phyloP scores from a whole-genome alignment of 2,797 vertebrate species.

The Chrysocyon brachyurus region DNA sequence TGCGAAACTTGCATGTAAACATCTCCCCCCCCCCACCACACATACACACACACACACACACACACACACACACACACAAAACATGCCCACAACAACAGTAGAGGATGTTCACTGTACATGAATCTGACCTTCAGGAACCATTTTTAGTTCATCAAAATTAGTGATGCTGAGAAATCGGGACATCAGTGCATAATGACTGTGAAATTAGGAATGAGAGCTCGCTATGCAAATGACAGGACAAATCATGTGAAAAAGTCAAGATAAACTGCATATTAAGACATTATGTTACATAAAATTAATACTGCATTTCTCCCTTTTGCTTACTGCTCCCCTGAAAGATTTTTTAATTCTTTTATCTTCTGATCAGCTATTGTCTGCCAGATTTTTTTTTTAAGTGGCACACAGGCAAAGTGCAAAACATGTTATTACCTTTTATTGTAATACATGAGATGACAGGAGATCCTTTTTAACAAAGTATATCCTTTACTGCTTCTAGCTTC shows the following conservation, averaged over 20 bases:
- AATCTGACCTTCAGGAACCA: constrained; percentile 97
- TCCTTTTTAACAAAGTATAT: constrained; percentile 90
- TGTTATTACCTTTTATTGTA: constrained; percentile 91
- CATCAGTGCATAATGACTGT: constrained; percentile 99
- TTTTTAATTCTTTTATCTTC: constrained; percentile 89
- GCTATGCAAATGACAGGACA: constrained; percentile 97
- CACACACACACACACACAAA: not conserved
- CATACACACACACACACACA: too few species aligned
- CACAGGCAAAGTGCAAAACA: constrained; percentile 90
- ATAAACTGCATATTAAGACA: constrained; percentile 97
- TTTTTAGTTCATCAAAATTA: constrained; percentile 99
- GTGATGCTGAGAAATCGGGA: constrained; percentile 96
- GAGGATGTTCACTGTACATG: constrained; percentile 80
- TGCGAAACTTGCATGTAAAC: constrained; percentile 43
- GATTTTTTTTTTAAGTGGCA: constrained; percentile 86
- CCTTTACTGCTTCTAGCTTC: constrained; percentile 89
- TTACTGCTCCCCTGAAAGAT: constrained; percentile 87
- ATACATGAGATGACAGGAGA: constrained; percentile 90
- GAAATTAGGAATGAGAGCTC: constrained; percentile 97
- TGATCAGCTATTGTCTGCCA: constrained; percentile 90
- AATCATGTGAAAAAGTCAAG: constrained; percentile 98
- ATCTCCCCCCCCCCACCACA: not conserved
- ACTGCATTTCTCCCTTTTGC: constrained; percentile 91
- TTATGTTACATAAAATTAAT: constrained; percentile 95
- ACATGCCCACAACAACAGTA: constrained; percentile 78